phyloP scores from a whole-genome alignment of 1,140 invertebrate species.

The Dryas iulia region DNA sequence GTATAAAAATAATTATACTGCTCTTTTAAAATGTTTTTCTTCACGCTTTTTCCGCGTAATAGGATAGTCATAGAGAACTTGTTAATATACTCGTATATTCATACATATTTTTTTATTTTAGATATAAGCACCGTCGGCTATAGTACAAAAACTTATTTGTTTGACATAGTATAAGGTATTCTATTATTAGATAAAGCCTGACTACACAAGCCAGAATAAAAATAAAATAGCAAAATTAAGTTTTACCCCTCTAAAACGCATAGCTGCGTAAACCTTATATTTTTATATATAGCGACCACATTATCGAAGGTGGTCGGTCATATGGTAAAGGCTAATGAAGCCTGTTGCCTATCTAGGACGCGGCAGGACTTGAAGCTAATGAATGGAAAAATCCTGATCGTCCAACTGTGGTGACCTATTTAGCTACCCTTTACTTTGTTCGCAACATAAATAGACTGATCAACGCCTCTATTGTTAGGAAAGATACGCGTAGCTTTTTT shows the following conservation, averaged over 20 bases:
- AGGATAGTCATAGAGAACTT: no score
- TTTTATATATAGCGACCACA: not conserved
- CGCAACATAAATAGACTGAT: slow-evolving; percentile 53
- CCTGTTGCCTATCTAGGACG: slow-evolving; percentile 59
- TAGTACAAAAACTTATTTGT: no score
- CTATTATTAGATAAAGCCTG: not conserved
- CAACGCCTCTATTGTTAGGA: slow-evolving; percentile 26
- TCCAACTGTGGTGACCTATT: slow-evolving; percentile 64
- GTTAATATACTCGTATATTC: no score
- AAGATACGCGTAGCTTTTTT: not conserved
- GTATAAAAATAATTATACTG: no score
- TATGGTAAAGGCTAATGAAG: slow-evolving; percentile 46
- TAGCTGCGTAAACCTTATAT: not conserved
- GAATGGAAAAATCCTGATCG: slow-evolving; percentile 70
- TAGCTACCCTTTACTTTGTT: slow-evolving; percentile 63
- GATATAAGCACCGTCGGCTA: no score
- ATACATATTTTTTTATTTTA: no score
- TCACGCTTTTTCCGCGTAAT: no score
- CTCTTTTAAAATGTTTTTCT: no score
- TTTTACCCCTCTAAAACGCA: not conserved
- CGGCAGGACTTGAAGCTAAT: slow-evolving; percentile 53
- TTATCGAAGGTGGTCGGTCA: slow-evolving; percentile 16
- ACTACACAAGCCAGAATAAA: not conserved
- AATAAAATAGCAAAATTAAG: not conserved
- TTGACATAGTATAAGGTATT: not conserved